Evolutionary conservation across 1,140 invertebrate genomes (phyloP).

Genomic region (Probaryconus sp.): DNA sequence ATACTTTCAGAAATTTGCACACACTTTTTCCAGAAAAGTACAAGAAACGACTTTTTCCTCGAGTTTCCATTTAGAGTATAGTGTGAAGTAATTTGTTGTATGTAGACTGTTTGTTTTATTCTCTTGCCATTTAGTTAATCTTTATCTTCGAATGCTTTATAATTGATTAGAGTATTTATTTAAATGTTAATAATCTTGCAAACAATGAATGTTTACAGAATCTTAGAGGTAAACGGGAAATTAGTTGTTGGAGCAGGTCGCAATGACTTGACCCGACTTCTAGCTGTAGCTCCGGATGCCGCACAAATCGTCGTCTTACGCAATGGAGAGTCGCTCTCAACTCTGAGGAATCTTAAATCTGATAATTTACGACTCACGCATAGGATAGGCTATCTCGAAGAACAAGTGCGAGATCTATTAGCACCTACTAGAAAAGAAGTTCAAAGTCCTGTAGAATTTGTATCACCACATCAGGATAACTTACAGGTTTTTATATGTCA

Average conservation of each 20-base stretch:
- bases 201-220: slow-evolving; percentile 81
- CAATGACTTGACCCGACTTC: slow-evolving; percentile 83
- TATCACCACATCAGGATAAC: slow-evolving; percentile 62
- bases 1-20: too few relatives aligned
- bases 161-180: too few relatives aligned
- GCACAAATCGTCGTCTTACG: slow-evolving; percentile 77
- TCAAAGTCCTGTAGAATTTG: slow-evolving; percentile 36
- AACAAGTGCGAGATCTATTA: slow-evolving; percentile 87
- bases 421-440: slow-evolving; percentile 68
- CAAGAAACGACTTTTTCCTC: too few relatives aligned
- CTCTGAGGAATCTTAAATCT: slow-evolving; percentile 81
- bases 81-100: too few relatives aligned
- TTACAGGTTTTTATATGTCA: slow-evolving; percentile 65
- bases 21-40: too few relatives aligned
- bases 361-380: slow-evolving; percentile 92
- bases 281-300: slow-evolving; percentile 80
- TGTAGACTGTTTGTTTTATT: too few relatives aligned
- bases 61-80: too few relatives aligned
- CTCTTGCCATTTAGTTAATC: too few relatives aligned
- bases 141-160: too few relatives aligned
- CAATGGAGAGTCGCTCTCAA: slow-evolving; percentile 80
- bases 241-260: slow-evolving; percentile 83
- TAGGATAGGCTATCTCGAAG: slow-evolving; percentile 92
- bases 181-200: too few relatives aligned
- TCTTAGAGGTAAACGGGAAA: slow-evolving; percentile 91